Evolutionary conservation across 37 sponge, comb jelly and placozoan species (phyloP).

Genomic region (Amphimedon queenslandica): DNA sequence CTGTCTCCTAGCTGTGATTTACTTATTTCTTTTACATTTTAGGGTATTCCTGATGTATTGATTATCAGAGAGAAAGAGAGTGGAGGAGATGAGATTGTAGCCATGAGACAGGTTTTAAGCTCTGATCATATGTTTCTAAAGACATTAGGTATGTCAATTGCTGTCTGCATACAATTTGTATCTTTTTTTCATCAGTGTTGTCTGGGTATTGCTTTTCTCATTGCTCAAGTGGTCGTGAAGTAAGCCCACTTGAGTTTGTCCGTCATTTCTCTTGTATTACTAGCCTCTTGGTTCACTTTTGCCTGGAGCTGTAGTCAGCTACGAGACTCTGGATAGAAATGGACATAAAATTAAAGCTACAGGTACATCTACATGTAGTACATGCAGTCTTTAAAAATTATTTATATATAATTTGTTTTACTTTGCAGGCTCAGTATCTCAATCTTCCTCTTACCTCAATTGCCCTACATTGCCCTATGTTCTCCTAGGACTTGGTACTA

Average conservation of each 20-base stretch:
- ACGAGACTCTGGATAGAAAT: constrained; percentile 46
- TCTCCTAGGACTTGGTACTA: constrained; percentile 64
- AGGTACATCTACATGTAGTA: too few species aligned
- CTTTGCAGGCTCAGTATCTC: not conserved
- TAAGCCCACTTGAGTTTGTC: not conserved
- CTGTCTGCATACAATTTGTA: not conserved
- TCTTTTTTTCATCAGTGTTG: too few species aligned
- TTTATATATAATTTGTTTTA: not conserved
- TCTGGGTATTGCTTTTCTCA: too few species aligned
- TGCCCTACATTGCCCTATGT: constrained; percentile 46
- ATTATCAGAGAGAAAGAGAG: too few species aligned
- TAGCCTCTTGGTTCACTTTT: constrained; percentile 51
- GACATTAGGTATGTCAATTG: constrained; percentile 24
- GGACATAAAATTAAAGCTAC: constrained; percentile 13
- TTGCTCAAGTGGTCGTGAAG: too few species aligned
- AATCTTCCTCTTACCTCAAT: constrained; percentile 2
- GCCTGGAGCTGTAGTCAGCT: constrained; percentile 34
- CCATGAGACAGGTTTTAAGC: constrained; percentile 24
- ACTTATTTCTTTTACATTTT: not conserved
- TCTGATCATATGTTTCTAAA: constrained; percentile 55
- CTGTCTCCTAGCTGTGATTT: not conserved
- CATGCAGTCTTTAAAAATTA: not conserved
- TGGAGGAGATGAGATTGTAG: not conserved
- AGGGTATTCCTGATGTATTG: constrained; percentile 49
- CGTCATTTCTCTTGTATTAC: not conserved